Percentiles rank a stretch among this genome's conserved stretches.
These are phyloP conservation scores for Trileptium ribeirensis DNA, from an alignment of 2,888 invertebrate species.

Conservation along the genomic window DNA sequence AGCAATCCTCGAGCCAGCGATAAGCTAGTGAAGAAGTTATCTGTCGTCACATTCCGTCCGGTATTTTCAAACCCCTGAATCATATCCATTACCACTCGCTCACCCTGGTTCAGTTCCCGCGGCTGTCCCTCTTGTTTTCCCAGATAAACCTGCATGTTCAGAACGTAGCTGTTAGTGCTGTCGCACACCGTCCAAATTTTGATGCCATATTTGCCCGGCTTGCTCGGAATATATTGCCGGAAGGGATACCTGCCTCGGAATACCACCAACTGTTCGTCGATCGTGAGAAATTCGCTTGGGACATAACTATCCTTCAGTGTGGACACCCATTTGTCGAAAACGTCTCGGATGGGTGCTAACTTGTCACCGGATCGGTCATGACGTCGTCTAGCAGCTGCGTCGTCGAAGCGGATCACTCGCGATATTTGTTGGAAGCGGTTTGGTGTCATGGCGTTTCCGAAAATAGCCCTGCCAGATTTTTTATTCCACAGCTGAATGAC, in stretches of 20 bases:
- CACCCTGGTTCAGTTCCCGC: conserved; percentile 25
- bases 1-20: neutral
- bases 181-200: conserved; percentile 56
- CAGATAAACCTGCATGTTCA: conserved; percentile 24
- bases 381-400: neutral
- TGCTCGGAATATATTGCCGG: conserved; percentile 51
- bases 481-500: neutral
- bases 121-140: conserved; percentile 47
- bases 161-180: conserved; percentile 40
- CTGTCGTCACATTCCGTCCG: neutral
- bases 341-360: neutral
- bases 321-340: neutral
- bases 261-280: conserved; percentile 35
- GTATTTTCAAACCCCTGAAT: neutral
- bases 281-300: conserved; percentile 39
- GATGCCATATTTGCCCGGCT: conserved; percentile 54
- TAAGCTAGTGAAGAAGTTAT: neutral
- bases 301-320: neutral
- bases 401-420: neutral
- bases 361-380: neutral
- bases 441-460: neutral
- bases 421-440: neutral
- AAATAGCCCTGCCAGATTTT: neutral
- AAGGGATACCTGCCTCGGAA: conserved; percentile 42
- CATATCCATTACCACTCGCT: neutral